These are phyloP conservation scores for Paracentrotus lividus DNA, from an alignment of 53 echinoderm and acorn worm genomes.

Conservation along the genomic window DNA sequence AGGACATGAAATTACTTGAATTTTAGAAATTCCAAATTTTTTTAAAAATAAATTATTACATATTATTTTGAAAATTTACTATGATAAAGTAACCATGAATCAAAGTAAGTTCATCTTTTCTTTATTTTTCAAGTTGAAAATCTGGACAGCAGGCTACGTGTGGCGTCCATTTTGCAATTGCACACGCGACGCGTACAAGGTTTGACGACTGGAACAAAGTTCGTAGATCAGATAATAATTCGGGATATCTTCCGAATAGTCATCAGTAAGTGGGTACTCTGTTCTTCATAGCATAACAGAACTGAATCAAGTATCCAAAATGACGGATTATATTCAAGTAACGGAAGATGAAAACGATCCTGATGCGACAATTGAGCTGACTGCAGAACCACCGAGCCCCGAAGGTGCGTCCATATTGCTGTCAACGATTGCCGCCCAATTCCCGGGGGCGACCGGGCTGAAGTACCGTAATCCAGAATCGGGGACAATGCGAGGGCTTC, in stretches of 20 bases:
- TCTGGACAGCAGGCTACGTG: too few relatives aligned
- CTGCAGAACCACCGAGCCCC: constrained; percentile 76
- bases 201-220: too few relatives aligned
- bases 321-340: constrained; percentile 84
- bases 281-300: neutral
- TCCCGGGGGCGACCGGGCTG: constrained; percentile 94
- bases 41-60: too few relatives aligned
- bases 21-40: too few relatives aligned
- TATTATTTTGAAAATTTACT: too few relatives aligned
- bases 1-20: too few relatives aligned
- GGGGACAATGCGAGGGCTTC: constrained; percentile 83
- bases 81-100: too few relatives aligned
- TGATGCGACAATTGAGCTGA: constrained; percentile 88
- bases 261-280: neutral
- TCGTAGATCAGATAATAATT: too few relatives aligned
- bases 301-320: neutral
- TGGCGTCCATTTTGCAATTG: too few relatives aligned
- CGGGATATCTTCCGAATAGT: neutral
- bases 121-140: too few relatives aligned
- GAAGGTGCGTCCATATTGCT: constrained; percentile 93
- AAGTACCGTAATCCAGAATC: constrained; percentile 94
- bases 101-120: too few relatives aligned
- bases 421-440: constrained; percentile 92
- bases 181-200: too few relatives aligned
- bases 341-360: constrained; percentile 93